Conservation (phyloP, 2,797 vertebrate genomes). For the Hydrocynus forskahlii region DNA sequence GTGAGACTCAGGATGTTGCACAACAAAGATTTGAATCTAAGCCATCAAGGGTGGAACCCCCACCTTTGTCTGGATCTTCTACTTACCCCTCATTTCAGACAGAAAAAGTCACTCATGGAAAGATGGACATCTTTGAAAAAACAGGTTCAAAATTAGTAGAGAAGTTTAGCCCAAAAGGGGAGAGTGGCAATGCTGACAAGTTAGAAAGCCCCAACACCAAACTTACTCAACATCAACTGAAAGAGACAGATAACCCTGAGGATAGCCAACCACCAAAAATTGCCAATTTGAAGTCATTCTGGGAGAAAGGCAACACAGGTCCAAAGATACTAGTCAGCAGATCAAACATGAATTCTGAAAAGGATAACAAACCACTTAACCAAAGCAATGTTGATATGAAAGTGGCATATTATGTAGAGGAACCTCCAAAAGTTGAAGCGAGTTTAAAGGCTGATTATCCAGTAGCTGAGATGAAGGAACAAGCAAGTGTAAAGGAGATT, state of each 20-base stretch:
- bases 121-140: slow-evolving; percentile 40
- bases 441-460: slow-evolving; percentile 40
- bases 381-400: slow-evolving; percentile 41
- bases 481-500: slow-evolving; percentile 32
- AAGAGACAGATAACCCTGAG: slow-evolving; percentile 27
- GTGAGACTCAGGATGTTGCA: background rate
- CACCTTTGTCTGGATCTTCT: background rate
- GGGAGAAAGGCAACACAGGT: slow-evolving; percentile 78
- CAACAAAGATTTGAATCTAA: slow-evolving; percentile 11
- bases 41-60: slow-evolving; percentile 11
- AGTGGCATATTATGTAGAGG: slow-evolving; percentile 20
- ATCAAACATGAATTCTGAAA: slow-evolving; percentile 57
- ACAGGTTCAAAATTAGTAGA: slow-evolving; percentile 33
- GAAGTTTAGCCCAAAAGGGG: slow-evolving; percentile 47
- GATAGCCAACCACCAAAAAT: slow-evolving; percentile 74
- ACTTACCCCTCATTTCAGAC: slow-evolving; percentile 14
- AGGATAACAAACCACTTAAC: slow-evolving; percentile 48
- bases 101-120: slow-evolving; percentile 28
- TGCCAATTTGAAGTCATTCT: slow-evolving; percentile 84
- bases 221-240: slow-evolving; percentile 46
- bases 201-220: slow-evolving; percentile 37
- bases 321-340: slow-evolving; percentile 68
- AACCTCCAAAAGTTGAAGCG: slow-evolving; percentile 28
- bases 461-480: slow-evolving; percentile 46
- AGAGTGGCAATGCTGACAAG: slow-evolving; percentile 41